Percentiles rank a stretch among this genome's conserved stretches.
These are phyloP conservation scores for Rhegmatorhina hoffmannsi DNA, from an alignment of 2,113 vertebrate genomes.

Conservation along the genomic window DNA sequence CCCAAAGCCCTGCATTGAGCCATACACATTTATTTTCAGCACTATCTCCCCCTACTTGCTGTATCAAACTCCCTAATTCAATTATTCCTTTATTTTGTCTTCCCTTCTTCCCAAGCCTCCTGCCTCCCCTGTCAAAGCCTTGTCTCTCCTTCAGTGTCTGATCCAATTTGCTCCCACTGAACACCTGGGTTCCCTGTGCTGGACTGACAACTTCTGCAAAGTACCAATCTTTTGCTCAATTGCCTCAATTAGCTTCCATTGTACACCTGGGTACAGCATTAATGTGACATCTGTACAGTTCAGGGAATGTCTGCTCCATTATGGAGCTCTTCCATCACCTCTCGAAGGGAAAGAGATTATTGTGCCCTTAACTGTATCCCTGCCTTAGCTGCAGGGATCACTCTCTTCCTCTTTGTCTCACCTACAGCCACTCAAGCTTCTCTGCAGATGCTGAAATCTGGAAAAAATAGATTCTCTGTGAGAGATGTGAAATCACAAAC, in stretches of 20 bases:
- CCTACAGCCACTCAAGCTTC: background rate
- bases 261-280: background rate
- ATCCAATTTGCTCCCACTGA: background rate
- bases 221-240: background rate
- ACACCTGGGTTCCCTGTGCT: background rate
- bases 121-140: background rate
- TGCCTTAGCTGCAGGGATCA: background rate
- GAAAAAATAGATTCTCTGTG: background rate
- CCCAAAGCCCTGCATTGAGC: background rate
- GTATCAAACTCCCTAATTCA: background rate
- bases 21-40: accelerated
- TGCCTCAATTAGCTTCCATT: background rate
- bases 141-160: accelerated
- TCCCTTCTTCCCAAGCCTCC: background rate
- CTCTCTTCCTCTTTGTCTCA: background rate
- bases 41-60: no score
- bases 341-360: background rate
- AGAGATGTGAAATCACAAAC: background rate
- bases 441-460: background rate
- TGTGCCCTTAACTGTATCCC: background rate
- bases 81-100: background rate
- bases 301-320: background rate
- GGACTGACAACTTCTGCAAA: background rate
- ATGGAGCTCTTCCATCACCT: conserved; percentile 3
- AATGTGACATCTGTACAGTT: conserved; percentile 2